Evolutionary conservation across 2,113 vertebrate species (phyloP), one percentile per base, ranked within the genome.

Genomic region (Pollimyrus isidori): DNA sequence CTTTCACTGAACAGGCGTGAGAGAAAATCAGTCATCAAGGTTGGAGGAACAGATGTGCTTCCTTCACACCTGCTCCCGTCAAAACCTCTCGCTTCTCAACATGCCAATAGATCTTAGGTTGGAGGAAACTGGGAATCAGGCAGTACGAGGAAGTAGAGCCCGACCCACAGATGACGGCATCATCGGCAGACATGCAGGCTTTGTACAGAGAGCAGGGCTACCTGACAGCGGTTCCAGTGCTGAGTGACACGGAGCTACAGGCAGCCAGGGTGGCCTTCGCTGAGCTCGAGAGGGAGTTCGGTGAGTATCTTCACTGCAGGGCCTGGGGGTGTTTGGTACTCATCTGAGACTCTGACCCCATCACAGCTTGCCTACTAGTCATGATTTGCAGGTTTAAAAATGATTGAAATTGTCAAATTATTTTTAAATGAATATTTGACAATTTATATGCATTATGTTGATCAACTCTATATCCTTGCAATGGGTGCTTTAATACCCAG

Each of bases 211-310:
- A 80, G 62, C 91, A 90, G 58, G 92, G 92, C 13, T 97, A 92
- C 90, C 93, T 97, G 87, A 93, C 94, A 11, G 89, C 91, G 0
- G 88, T 96, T 85, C 90, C 94, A 5, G 92, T 96, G 19, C 85
- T 96, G 88, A 92, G 89, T 17, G 87, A 93, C 26, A 83, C 89
- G 0, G 94, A 96, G 92, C 93, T 96, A n/a, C 91, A 87, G 83
- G 89, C 94, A 6, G 93, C 94, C 85, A 94, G 86, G 50, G 90
- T 88, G 1, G 94, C 94, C 46, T 96, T 96, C 86, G 90, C 90
- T 62, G 89, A 94, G 83, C 92, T 96, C 90, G 96, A 97, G 93
- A 89, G 91, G n/a, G 92, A 95, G 88, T 95, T 96, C 88, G 95
- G 96, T 97, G 90, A 95, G 94, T 91, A 69, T 5, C n/a, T n/a